A percentile compares a stretch with the other conserved stretches of the same genome.
Conservation (phyloP, 1,140 invertebrate species). For the Heterodera schachtii region DNA sequence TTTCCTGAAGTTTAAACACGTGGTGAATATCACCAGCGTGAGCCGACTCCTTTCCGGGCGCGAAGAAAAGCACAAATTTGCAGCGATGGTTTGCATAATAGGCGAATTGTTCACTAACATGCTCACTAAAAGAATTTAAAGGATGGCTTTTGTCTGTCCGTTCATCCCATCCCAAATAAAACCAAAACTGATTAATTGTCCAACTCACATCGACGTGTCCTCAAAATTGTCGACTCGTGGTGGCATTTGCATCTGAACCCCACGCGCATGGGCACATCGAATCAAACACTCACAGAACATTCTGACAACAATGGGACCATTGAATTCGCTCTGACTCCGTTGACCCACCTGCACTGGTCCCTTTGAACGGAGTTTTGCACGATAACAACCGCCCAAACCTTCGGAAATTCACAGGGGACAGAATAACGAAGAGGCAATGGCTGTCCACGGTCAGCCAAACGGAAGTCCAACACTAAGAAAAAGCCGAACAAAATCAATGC, state of each 20-base stretch:
- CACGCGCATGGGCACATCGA: neutral
- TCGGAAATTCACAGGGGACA: constrained; percentile 7
- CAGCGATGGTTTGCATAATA: constrained; percentile 8
- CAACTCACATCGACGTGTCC: neutral
- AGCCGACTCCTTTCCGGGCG: constrained; percentile 18
- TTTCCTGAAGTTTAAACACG: constrained; percentile 29
- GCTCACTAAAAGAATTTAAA: neutral
- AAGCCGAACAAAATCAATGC: too few relatives aligned
- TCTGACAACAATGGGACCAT: constrained; percentile 3
- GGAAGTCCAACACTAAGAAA: constrained; percentile 10
- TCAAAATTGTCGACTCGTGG: constrained; percentile 10
- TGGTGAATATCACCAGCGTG: constrained; percentile 26
- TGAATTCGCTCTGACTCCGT: too few relatives aligned
- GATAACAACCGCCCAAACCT: constrained; percentile 29
- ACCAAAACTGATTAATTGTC: neutral
- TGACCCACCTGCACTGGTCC: constrained; percentile 26
- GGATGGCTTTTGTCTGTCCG: too few relatives aligned
- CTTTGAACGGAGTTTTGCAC: constrained; percentile 20
- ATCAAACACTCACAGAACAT: constrained; percentile 18
- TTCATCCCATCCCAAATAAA: neutral
- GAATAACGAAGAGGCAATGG: constrained; percentile 12
- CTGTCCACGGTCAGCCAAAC: constrained; percentile 1
- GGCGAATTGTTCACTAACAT: constrained; percentile 19
- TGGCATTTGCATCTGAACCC: constrained; percentile 14
- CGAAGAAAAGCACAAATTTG: constrained; percentile 35